Conservation (phyloP, 2,888 invertebrate genomes). For the Plagodis dolabraria region DNA sequence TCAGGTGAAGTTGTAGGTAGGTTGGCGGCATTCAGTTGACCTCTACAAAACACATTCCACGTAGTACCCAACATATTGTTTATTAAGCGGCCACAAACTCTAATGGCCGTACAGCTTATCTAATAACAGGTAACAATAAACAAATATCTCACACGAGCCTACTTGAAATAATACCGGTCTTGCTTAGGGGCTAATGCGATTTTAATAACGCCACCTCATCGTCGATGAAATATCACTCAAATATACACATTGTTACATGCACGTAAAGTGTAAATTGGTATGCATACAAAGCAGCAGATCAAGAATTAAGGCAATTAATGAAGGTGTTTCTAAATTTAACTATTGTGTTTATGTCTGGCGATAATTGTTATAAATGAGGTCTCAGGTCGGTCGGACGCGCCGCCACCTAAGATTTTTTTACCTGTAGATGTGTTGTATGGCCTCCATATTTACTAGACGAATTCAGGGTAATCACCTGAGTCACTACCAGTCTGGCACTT, state of each 20-base stretch:
- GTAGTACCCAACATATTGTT: neutral
- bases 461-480: too few species aligned
- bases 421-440: too few species aligned
- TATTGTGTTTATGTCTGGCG: constrained; percentile 55
- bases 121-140: constrained; percentile 35
- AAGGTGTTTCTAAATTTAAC: constrained; percentile 70
- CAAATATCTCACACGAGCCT: constrained; percentile 34
- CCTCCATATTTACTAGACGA: too few species aligned
- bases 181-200: constrained; percentile 52
- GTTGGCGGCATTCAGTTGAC: constrained; percentile 3
- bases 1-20: too few species aligned
- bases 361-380: constrained; percentile 71
- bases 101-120: constrained; percentile 26
- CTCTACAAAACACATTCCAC: too few species aligned
- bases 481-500: too few species aligned
- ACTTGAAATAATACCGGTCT: constrained; percentile 24
- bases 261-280: constrained; percentile 18
- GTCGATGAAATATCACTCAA: neutral
- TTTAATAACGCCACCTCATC: constrained; percentile 59
- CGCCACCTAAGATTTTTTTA: too few species aligned
- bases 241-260: constrained; percentile 3
- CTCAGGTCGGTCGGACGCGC: constrained; percentile 48
- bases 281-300: constrained; percentile 11
- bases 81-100: constrained; percentile 7
- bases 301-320: constrained; percentile 58